Conservation (phyloP, 2,888 invertebrate genomes). For the Drepanosiphum platanoidis region DNA sequence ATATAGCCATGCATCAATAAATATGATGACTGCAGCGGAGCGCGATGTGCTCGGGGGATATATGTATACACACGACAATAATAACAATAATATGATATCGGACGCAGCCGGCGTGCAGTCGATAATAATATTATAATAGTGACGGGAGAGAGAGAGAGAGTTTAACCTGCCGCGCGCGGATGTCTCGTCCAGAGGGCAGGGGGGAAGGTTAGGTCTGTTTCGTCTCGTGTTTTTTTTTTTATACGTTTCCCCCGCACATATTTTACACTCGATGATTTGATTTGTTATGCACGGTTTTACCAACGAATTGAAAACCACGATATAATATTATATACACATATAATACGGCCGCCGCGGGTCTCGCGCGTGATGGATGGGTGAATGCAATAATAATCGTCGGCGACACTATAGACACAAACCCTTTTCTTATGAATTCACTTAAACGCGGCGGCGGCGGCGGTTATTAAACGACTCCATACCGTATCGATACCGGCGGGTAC, state of each 20-base stretch:
- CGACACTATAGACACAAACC: constrained; percentile 31
- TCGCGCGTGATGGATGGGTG: constrained; percentile 55
- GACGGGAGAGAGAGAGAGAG: too few species aligned
- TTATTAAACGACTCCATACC: constrained; percentile 48
- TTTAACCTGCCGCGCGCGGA: constrained; percentile 41
- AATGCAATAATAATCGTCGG: constrained; percentile 59
- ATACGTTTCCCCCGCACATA: constrained; percentile 56
- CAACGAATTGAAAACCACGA: constrained; percentile 48
- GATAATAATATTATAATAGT: constrained; percentile 20
- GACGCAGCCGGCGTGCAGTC: neutral
- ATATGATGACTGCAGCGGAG: constrained; percentile 16
- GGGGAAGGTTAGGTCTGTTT: constrained; percentile 30
- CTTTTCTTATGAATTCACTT: constrained; percentile 15
- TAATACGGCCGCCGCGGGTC: neutral
- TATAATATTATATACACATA: neutral
- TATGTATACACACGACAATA: neutral
- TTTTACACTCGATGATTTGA: constrained; percentile 63
- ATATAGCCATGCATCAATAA: constrained; percentile 57
- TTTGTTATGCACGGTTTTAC: constrained; percentile 64
- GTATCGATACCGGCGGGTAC: neutral
- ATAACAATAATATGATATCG: too few species aligned
- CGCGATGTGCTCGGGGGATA: neutral
- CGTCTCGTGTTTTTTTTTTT: neutral
- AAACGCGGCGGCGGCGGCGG: neutral
- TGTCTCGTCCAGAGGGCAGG: neutral